phyloP scores from a whole-genome alignment of 2,888 invertebrate species.

The Diarsia brunnea region DNA sequence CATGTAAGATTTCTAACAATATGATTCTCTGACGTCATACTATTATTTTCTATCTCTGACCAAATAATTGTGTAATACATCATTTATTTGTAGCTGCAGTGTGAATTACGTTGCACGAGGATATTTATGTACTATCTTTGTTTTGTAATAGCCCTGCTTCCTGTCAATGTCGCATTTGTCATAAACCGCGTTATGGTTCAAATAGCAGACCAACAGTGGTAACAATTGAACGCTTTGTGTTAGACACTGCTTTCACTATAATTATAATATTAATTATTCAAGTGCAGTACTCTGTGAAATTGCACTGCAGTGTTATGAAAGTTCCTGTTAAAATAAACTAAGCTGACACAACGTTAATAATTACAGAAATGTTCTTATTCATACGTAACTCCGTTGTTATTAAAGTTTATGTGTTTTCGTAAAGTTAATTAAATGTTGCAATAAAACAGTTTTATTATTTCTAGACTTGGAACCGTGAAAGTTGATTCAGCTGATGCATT shows the following conservation, averaged over 20 bases:
- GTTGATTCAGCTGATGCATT: background rate
- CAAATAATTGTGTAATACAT: background rate
- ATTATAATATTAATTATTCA: constrained; percentile 80
- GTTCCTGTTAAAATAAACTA: constrained; percentile 61
- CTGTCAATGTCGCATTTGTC: constrained; percentile 54
- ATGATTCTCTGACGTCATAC: background rate
- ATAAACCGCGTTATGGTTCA: constrained; percentile 61
- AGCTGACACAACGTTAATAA: constrained; percentile 62
- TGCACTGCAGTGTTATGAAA: constrained; percentile 67
- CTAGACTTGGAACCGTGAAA: constrained; percentile 12
- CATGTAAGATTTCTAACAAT: background rate
- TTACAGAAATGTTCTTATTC: constrained; percentile 34
- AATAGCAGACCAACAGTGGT: constrained; percentile 54
- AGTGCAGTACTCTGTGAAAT: constrained; percentile 78
- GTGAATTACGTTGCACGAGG: constrained; percentile 6
- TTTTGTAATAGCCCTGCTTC: constrained; percentile 51
- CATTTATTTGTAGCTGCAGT: constrained; percentile 17
- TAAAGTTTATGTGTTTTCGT: constrained; percentile 14
- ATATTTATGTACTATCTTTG: constrained; percentile 25
- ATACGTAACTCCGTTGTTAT: constrained; percentile 24
- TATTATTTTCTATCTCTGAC: constrained; percentile 2
- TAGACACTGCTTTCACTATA: constrained; percentile 73
- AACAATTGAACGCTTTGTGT: constrained; percentile 64
- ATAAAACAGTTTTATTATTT: background rate
- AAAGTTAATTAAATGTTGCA: constrained; percentile 1